Evolutionary conservation across 2,888 invertebrate genomes (phyloP), one percentile per base, ranked within the genome.

Genomic region (Busseola fusca): DNA sequence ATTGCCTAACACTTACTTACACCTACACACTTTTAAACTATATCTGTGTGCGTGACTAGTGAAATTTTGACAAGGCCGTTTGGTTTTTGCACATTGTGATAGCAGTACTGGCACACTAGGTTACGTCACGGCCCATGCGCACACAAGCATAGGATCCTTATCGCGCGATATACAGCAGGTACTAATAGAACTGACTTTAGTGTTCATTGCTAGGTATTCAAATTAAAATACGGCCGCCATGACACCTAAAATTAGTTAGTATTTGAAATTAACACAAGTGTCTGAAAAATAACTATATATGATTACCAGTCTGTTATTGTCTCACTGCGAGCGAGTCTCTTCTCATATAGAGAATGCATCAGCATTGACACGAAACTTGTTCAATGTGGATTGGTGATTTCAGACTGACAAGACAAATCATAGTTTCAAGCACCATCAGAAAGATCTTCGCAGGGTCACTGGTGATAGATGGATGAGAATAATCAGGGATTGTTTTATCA

Each of bases 1-100:
- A 63, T 82, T 82, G 66, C 82, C 37, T 50, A 65, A 72, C 72
- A 64, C n/a, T 16, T 30, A 78, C 73, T 45, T 27, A 68, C 78
- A 68, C 78, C 78, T 58, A 73, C 78, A 73, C 27, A 34, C 45
- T 37, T n/a, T 30, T 48, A 34, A 62, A 52, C 9, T 57, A 30
- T 40, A 65, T 45, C 40, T 71, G 83, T 74, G 83, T 81, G 80
- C 69, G 79, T 80, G 66, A 40, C 58, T 69, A 75, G 83, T 78
- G 84, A 86, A 87, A 84, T 81, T 83, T 52, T 59, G 72, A 66
- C 87, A 87, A 88, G 87, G 88, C 52, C 85, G 81, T 81, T 81
- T 34, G 73, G 71, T 73, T 86, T 85, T 86, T 86, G 76, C 78
- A 79, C 80, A 59, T 48, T 73, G 69, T 80, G 57, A 63, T 77